Evolutionary conservation across 2,888 invertebrate species (phyloP).

Genomic region (Cosmopolites sordidus): DNA sequence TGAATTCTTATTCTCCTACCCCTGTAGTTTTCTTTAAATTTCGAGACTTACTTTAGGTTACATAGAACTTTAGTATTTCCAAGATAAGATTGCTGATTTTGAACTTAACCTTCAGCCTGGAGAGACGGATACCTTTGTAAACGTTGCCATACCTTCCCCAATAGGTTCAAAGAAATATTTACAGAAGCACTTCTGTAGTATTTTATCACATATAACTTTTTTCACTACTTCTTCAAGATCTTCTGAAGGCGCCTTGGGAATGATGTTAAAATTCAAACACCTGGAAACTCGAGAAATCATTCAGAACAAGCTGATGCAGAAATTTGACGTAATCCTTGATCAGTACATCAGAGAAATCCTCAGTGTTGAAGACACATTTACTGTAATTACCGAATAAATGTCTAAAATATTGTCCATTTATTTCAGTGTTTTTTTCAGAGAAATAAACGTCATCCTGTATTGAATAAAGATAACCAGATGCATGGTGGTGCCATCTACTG

Average conservation of each 20-base stretch:
- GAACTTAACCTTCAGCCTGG: no score
- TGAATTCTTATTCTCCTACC: neutral
- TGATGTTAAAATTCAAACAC: conserved; percentile 74
- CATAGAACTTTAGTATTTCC: no score
- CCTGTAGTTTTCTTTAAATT: neutral
- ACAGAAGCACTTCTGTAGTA: no score
- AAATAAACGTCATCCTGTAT: conserved; percentile 61
- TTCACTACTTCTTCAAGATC: conserved; percentile 50
- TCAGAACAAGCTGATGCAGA: conserved; percentile 67
- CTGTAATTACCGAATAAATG: no score
- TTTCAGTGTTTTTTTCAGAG: conserved; percentile 48
- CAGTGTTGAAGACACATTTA: conserved; percentile 64
- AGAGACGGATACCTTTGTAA: no score
- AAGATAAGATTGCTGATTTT: no score
- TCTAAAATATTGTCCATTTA: no score
- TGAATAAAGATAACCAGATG: conserved; percentile 72
- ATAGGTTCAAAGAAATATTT: no score
- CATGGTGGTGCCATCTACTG: conserved; percentile 83
- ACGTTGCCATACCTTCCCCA: no score
- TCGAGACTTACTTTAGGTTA: no score
- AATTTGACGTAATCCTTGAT: conserved; percentile 79
- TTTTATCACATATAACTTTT: no score
- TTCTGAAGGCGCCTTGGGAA: conserved; percentile 76
- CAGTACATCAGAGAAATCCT: conserved; percentile 83
- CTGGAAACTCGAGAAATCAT: conserved; percentile 74